Evolutionary conservation across 2,797 vertebrate species (phyloP).

Genomic region (Psittacula derbiana): DNA sequence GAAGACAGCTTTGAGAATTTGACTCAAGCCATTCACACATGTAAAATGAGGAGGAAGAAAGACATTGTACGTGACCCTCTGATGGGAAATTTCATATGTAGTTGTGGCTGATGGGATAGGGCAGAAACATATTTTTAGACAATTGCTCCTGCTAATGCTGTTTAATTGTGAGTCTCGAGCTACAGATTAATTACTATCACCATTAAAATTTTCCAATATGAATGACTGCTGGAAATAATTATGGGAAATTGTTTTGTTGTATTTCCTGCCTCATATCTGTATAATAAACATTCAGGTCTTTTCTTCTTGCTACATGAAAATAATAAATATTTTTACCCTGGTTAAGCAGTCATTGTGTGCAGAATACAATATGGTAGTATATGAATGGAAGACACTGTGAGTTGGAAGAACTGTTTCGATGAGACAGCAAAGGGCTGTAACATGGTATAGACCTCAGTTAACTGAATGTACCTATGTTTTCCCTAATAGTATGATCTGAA

Average conservation of each 20-base stretch:
- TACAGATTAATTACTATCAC: background rate
- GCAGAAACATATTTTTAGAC: constrained; percentile 35
- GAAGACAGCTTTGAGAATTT: background rate
- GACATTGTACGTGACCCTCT: background rate
- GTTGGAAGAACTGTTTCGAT: background rate
- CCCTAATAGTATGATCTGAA: background rate
- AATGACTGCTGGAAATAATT: constrained; percentile 36
- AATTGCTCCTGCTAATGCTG: background rate
- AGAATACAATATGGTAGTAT: background rate
- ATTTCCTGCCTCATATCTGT: constrained; percentile 3
- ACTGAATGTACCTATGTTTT: background rate
- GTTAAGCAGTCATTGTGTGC: background rate
- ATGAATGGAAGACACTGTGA: background rate
- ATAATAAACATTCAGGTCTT: background rate
- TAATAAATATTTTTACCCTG: background rate
- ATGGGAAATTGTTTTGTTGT: constrained; percentile 8
- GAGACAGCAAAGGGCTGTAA: background rate
- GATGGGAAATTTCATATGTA: background rate
- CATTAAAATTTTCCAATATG: constrained; percentile 14
- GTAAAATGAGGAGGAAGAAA: background rate
- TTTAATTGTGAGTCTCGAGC: constrained; percentile 6
- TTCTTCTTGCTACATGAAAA: background rate
- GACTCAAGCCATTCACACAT: background rate
- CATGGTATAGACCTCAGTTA: background rate
- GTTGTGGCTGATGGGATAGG: background rate